Evolutionary conservation across 2,888 invertebrate genomes (phyloP), one percentile per base, ranked within the genome.

Genomic region (Synergus itoensis): DNA sequence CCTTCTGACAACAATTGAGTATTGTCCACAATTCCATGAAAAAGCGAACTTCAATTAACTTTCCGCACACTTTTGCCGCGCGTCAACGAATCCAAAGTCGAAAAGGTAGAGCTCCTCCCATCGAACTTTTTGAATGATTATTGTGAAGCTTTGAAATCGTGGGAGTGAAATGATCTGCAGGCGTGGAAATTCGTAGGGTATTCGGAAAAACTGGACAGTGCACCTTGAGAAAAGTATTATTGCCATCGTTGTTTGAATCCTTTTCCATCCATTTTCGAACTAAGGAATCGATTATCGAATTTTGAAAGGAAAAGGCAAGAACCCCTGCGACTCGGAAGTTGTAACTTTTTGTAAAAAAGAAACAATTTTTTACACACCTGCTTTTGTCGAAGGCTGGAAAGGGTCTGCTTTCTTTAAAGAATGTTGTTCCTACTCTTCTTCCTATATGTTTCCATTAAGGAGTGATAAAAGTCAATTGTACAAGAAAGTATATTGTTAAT

Each of bases 31-130:
- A 79, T 84, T 83, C 87, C 86, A 86, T 87, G 87, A 88, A 90
- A 89, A 89, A 88, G 84, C 86, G 81, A 85, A 87, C 86, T 91
- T 90, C 90, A 90, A 91, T 92, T 91, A 91, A 91, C 88, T 90
- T 90, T 89, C 88, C 88, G 89, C 86, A 86, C 89, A 87, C 53
- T 87, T 89, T 86, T 85, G 80, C 80, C 78, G 78, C 80, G 77
- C 82, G 84, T 76, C 81, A 77, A 76, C 78, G 53, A 62, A 65
- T 62, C 60, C 64, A 16, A 60, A 79, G 80, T 63, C 69, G 79
- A 79, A 82, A 84, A 84, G 80, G 76, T 21, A 65, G 79, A 78
- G 82, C 86, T 82, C 85, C 84, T 79, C 86, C 86, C 85, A 86
- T 81, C 73, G 73, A 75, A 76, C 84, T 21, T 43, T 64, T 53